These are phyloP conservation scores for Mythimna ferrago DNA, from an alignment of 2,888 invertebrate genomes.

Conservation along the genomic window DNA sequence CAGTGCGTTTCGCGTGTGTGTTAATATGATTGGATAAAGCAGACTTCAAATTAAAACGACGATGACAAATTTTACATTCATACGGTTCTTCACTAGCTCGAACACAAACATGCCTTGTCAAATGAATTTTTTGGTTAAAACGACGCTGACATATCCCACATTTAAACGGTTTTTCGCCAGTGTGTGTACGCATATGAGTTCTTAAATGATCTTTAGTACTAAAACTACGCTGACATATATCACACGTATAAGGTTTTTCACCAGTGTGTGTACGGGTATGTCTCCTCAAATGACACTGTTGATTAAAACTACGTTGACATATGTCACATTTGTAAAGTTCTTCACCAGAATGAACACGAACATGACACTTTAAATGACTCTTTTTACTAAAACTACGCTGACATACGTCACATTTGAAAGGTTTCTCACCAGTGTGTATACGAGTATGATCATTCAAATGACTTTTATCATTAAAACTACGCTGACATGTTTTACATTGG, in stretches of 20 bases:
- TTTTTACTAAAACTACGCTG: not conserved
- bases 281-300: conserved; percentile 3
- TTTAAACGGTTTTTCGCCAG: not conserved
- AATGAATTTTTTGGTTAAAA: conserved; percentile 2
- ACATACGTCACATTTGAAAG: conserved; percentile 1
- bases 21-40: not conserved
- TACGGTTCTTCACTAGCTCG: not conserved
- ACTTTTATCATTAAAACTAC: not conserved
- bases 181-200: not conserved
- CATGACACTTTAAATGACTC: not conserved
- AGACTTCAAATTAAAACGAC: not conserved
- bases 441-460: not conserved
- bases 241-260: conserved; percentile 1
- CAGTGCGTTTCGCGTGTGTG: not conserved
- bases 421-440: not conserved
- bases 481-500: not conserved
- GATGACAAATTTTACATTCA: not conserved
- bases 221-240: not conserved
- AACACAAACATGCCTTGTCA: not conserved
- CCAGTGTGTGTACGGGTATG: not conserved
- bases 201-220: not conserved
- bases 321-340: not conserved
- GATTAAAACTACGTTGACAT: not conserved
- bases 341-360: not conserved
- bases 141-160: not conserved